These are phyloP conservation scores for Papilio glaucus DNA, from an alignment of 1,140 invertebrate species.

Conservation along the genomic window DNA sequence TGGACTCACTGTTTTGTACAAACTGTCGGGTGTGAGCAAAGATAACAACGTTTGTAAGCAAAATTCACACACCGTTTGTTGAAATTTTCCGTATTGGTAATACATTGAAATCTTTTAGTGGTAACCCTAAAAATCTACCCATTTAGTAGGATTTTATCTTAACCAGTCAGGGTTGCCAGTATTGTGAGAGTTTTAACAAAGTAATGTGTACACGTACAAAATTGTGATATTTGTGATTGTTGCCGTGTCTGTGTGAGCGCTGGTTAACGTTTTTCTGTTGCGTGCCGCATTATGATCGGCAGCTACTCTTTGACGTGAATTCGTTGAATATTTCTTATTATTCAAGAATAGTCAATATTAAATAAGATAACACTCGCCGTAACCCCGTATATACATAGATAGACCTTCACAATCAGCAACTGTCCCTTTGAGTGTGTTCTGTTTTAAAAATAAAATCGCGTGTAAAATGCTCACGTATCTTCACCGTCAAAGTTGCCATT, in stretches of 20 bases:
- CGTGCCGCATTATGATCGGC: constrained; percentile 1
- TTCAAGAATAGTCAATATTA: neutral
- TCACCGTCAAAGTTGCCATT: no score
- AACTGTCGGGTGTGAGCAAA: constrained; percentile 44
- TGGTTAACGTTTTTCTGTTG: constrained; percentile 13
- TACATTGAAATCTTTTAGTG: neutral
- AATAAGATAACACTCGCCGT: neutral
- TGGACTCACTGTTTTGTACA: constrained; percentile 78
- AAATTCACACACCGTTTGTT: neutral
- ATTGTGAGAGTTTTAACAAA: constrained; percentile 1
- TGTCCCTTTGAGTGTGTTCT: no score
- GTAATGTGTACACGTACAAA: constrained; percentile 29
- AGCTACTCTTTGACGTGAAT: constrained; percentile 7
- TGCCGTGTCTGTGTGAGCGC: constrained; percentile 22
- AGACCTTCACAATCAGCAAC: neutral
- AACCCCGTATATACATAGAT: neutral
- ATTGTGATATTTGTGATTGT: constrained; percentile 24
- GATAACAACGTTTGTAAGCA: neutral
- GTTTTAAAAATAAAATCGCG: no score
- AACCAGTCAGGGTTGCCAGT: neutral
- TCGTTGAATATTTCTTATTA: neutral
- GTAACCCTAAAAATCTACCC: neutral
- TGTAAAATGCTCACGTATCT: no score
- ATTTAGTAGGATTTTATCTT: constrained; percentile 5
- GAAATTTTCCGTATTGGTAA: neutral